Base-by-base conservation (phyloP, 64 coral and sea anemone genomes). In the Porites lutea region DNA sequence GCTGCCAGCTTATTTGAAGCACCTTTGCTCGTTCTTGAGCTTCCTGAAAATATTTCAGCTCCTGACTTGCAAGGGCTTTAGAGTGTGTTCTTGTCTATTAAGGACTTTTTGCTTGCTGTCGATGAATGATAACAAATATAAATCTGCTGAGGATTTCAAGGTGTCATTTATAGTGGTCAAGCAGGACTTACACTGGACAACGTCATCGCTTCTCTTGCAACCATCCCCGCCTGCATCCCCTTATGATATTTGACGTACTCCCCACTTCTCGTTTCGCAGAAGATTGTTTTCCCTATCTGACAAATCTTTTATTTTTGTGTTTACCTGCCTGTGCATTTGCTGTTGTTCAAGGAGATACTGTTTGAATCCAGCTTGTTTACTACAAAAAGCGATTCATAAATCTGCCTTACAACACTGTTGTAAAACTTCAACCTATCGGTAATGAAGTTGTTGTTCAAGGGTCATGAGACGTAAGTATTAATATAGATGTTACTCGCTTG, bases 321-420 rank as follows among this genome's bases (percentile, higher is more conserved):
- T 84, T 55, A 84, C 55, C 27, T 65, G 78, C 89, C 89, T 83
- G 62, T 70, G 69, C 79, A 76, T 91, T 61, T 84, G 89, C 59
- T 92, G 82, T 86, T 92, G 90, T 48, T 86, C 20, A 64, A 92
- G 82, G 16, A 78, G 90, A 83, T 92, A 86, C 79, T 72, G 74
- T 16, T 77, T 92, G 79, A 92, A 77, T 54, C 79, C 90, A 72
- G 81, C 65, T 92, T 92, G 80, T 53, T 92, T 92, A 48, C 84
- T 59, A 58, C 69, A 86, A 86, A 86, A 8, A 82, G 46, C 65
- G 90, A 92, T 50, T 92, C 70, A 72, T 92, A 92, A 86, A 92
- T 86, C 81, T 86, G 90, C n/a, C 6, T 69, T 23, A 86, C 71
- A 86, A 88, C 71, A n/a, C n/a, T n/a, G n/a, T n/a, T n/a, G n/a